A percentile compares a stretch with the other conserved stretches of the same genome.
Conservation (phyloP, 2,888 invertebrate species). For the Sisyra terminalis region DNA sequence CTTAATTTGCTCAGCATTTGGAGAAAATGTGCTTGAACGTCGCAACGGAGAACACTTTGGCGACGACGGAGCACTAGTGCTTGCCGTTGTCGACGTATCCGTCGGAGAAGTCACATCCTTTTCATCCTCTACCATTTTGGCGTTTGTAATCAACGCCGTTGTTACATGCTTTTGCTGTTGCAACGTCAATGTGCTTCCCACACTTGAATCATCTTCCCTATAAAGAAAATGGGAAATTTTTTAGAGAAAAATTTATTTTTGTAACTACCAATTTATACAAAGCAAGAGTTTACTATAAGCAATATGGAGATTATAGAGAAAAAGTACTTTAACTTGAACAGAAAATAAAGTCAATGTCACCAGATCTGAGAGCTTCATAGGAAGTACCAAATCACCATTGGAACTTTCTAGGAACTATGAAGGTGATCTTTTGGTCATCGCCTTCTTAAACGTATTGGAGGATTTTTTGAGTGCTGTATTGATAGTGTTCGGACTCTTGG, state of each 20-base stretch:
- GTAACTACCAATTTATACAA: no score
- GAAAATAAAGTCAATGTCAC: no score
- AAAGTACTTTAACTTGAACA: no score
- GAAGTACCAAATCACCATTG: no score
- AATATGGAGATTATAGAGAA: no score
- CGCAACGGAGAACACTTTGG: conserved; percentile 20
- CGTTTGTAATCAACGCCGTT: conserved; percentile 14
- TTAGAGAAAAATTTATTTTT: not conserved
- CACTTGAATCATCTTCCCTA: conserved; percentile 23
- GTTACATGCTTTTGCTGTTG: conserved; percentile 18
- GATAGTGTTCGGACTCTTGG: no score
- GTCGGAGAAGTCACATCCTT: not conserved
- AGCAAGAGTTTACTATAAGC: no score
- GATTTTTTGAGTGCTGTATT: no score
- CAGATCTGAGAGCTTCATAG: no score
- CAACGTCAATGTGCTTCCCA: conserved; percentile 23
- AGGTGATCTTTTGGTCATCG: no score
- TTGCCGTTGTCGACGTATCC: not conserved
- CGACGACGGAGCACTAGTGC: conserved; percentile 12
- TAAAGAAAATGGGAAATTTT: conserved; percentile 10
- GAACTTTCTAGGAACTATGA: no score
- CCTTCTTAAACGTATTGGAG: no score
- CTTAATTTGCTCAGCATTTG: not conserved
- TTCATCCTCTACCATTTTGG: conserved; percentile 11
- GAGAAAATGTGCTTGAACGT: conserved; percentile 11